A percentile compares a stretch with the other conserved stretches of the same genome.
These are phyloP conservation scores for Ambastaia sidthimunki DNA, from an alignment of 2,797 vertebrate genomes.

Conservation along the genomic window DNA sequence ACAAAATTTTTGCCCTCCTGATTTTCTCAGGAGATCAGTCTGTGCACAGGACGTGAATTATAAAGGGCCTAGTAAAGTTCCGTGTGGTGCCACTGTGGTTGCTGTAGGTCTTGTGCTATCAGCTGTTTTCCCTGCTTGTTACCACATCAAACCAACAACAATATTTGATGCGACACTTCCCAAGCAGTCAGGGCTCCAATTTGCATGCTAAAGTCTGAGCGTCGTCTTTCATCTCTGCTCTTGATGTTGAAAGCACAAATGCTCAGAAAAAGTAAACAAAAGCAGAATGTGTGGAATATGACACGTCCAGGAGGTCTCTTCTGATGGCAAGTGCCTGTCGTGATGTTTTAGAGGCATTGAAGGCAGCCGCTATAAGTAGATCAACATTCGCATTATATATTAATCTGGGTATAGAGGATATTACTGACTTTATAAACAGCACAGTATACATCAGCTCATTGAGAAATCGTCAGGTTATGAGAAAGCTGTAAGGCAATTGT, in stretches of 20 bases:
- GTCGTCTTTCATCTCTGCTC: constrained; percentile 44
- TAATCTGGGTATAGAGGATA: background rate
- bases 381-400: background rate
- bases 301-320: constrained; percentile 3
- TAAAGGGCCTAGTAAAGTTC: background rate
- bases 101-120: background rate
- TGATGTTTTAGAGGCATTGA: too few relatives aligned
- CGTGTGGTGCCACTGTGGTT: background rate
- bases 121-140: constrained; percentile 15
- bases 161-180: constrained; percentile 28
- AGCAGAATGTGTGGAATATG: background rate
- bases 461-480: too few relatives aligned
- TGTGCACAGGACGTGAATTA: background rate
- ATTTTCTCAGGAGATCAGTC: background rate
- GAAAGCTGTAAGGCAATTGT: too few relatives aligned
- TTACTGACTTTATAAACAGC: background rate
- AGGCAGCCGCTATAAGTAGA: too few relatives aligned
- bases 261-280: constrained; percentile 13
- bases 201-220: constrained; percentile 39
- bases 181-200: background rate
- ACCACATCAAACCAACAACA: constrained; percentile 14
- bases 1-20: background rate
- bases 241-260: constrained; percentile 44
- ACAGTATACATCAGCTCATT: background rate
- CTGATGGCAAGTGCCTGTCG: too few relatives aligned